Conservation (phyloP, 23 tunicate species). For the Halocynthia roretzi region DNA sequence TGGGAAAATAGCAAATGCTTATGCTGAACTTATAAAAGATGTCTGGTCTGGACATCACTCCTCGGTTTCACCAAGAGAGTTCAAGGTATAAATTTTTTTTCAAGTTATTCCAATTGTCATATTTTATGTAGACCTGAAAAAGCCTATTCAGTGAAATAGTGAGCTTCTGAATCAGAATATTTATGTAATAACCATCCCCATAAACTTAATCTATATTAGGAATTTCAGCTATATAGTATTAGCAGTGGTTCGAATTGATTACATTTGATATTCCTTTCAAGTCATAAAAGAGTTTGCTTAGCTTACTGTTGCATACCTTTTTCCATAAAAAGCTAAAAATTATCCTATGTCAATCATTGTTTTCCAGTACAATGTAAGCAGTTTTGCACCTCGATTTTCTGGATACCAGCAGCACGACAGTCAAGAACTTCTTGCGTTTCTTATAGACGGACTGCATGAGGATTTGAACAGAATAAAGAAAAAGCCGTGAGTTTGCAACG, state of each 20-base stretch:
- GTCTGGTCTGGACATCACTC: slow-evolving; percentile 80
- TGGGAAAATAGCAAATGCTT: slow-evolving; percentile 63
- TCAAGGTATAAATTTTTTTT: slow-evolving; percentile 45
- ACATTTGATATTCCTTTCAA: no score
- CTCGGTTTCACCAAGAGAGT: slow-evolving; percentile 82
- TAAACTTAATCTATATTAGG: no score
- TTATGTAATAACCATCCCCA: no score
- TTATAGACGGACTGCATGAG: slow-evolving; percentile 90
- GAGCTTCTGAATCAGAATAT: no score
- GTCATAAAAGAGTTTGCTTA: no score
- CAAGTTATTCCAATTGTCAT: neutral
- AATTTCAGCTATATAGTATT: no score
- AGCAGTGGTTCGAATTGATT: no score
- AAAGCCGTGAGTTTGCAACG: slow-evolving; percentile 60
- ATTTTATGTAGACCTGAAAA: neutral
- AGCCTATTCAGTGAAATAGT: neutral
- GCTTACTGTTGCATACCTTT: no score
- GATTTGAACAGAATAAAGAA: slow-evolving; percentile 71
- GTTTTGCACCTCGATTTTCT: slow-evolving; percentile 83
- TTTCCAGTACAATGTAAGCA: slow-evolving; percentile 49
- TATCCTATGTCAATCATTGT: neutral
- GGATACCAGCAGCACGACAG: slow-evolving; percentile 97
- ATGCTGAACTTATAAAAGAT: slow-evolving; percentile 54
- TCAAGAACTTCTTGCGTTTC: slow-evolving; percentile 78
- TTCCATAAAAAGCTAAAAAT: neutral